A percentile compares a stretch with the other conserved stretches of the same genome.
phyloP scores from a whole-genome alignment of 2,888 invertebrate genomes.

The Cheiracanthium punctorium region DNA sequence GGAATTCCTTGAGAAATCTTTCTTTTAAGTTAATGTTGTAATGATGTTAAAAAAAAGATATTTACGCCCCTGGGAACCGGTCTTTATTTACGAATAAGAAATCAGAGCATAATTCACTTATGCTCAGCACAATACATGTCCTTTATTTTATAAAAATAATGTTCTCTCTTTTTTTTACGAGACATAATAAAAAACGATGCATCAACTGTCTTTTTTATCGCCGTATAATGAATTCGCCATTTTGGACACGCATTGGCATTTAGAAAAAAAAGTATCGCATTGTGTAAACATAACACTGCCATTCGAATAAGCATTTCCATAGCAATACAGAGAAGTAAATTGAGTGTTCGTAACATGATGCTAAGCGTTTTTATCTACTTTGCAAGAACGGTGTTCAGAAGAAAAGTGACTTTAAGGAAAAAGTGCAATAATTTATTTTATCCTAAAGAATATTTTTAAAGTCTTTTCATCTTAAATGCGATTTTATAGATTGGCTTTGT shows the following conservation, averaged over 20 bases:
- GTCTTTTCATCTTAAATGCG: too few relatives aligned
- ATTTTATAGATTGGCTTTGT: too few relatives aligned
- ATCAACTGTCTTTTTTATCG: constrained; percentile 4
- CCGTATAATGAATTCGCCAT: constrained; percentile 18
- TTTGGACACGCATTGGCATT: neutral
- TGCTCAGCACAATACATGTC: neutral
- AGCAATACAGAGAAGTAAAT: neutral
- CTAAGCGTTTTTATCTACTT: constrained; percentile 22
- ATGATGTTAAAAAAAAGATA: neutral
- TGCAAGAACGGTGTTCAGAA: neutral
- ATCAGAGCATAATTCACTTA: neutral
- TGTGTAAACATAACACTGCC: constrained; percentile 13
- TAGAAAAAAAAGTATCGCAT: neutral
- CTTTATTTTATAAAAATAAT: neutral
- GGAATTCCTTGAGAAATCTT: neutral
- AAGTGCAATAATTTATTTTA: too few relatives aligned
- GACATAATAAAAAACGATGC: neutral
- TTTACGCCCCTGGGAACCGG: neutral
- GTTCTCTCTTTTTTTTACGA: neutral
- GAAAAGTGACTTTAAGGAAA: neutral
- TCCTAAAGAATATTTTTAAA: too few relatives aligned
- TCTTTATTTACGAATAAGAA: neutral
- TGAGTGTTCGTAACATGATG: constrained; percentile 14
- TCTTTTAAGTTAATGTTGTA: neutral
- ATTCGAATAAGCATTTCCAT: constrained; percentile 23